Conservation (phyloP, 2,113 vertebrate genomes). For the Paramisgurnus dabryanus region DNA sequence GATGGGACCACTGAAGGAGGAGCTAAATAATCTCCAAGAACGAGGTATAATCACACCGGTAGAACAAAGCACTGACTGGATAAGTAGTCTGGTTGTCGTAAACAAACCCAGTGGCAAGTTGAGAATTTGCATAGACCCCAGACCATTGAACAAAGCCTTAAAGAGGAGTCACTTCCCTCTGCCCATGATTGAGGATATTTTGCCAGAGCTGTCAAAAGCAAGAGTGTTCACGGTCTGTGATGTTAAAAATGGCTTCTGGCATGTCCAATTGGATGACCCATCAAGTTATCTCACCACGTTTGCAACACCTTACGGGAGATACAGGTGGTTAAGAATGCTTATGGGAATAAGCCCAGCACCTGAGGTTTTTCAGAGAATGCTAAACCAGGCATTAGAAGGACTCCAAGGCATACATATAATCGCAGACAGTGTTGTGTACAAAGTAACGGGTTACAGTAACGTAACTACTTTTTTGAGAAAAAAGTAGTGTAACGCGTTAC, state of each 20-base stretch:
- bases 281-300: not conserved
- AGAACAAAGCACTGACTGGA: not conserved
- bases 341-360: constrained; percentile 12
- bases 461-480: no score
- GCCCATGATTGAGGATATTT: not conserved
- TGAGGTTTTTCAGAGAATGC: not conserved
- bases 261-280: not conserved
- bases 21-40: constrained; percentile 7
- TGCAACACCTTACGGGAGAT: not conserved
- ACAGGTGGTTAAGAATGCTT: not conserved
- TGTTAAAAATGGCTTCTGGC: not conserved
- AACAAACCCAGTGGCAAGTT: not conserved
- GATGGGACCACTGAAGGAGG: not conserved
- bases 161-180: not conserved
- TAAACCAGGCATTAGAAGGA: not conserved
- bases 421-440: no score
- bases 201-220: constrained; percentile 1
- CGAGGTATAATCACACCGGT: not conserved
- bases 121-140: not conserved
- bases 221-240: not conserved
- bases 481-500: no score
- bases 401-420: not conserved
- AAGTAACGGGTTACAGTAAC: no score
- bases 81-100: not conserved
- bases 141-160: not conserved